Conservation (phyloP, 2,113 vertebrate genomes). For the Chiloscyllium plagiosum region DNA sequence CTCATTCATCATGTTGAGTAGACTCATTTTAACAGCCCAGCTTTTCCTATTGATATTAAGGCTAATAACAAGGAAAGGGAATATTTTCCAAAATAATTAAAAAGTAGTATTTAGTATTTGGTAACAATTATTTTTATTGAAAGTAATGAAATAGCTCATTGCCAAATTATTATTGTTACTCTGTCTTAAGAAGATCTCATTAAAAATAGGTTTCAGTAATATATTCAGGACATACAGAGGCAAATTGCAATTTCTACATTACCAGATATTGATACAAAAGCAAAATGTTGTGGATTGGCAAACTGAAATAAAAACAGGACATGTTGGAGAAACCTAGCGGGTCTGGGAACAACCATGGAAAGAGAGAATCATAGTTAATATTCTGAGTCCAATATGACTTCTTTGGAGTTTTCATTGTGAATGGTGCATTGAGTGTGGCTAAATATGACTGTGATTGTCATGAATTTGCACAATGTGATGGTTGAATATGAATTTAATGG, state of each 20-base stretch:
- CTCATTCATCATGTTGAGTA: neutral
- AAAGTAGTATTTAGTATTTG: neutral
- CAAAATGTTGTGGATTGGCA: too few species aligned
- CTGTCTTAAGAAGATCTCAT: neutral
- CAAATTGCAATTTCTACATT: neutral
- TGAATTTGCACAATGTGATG: too few species aligned
- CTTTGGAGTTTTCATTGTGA: too few species aligned
- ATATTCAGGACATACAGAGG: neutral
- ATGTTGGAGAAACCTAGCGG: too few species aligned
- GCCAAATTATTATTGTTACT: neutral
- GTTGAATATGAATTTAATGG: too few species aligned
- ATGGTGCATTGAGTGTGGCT: too few species aligned
- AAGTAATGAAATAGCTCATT: neutral
- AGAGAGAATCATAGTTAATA: too few species aligned
- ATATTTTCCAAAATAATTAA: neutral
- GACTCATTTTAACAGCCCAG: neutral
- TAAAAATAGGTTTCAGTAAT: neutral
- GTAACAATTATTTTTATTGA: neutral
- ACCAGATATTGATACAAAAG: neutral
- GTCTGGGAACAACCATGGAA: too few species aligned
- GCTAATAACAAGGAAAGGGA: neutral
- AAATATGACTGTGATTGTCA: too few species aligned
- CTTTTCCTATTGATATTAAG: neutral
- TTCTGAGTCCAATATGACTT: too few species aligned
- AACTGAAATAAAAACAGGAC: too few species aligned